Evolutionary conservation across 2,888 invertebrate genomes (phyloP).

Genomic region (Alentia gelatinosa): DNA sequence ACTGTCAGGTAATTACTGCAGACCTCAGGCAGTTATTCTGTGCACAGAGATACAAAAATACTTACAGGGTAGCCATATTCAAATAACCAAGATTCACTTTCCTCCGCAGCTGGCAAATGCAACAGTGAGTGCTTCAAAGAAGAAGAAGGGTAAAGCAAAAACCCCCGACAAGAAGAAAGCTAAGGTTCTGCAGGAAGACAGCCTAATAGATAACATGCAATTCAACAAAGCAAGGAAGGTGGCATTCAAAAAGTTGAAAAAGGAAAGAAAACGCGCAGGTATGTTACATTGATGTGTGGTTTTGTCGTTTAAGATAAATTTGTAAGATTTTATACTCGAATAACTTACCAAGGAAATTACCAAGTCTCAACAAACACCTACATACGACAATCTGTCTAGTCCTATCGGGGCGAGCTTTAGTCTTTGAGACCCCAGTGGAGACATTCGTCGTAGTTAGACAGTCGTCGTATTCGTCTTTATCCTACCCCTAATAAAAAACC

Average conservation of each 20-base stretch:
- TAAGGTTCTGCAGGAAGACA: constrained; percentile 8
- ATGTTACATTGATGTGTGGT: background rate
- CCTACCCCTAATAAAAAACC: too few relatives aligned
- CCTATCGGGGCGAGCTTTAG: background rate
- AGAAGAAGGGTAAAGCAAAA: constrained; percentile 15
- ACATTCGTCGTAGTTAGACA: background rate
- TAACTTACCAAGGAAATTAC: background rate
- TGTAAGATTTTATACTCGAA: background rate
- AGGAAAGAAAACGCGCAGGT: constrained; percentile 37
- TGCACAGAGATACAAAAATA: too few relatives aligned
- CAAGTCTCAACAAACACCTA: background rate
- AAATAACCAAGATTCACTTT: background rate
- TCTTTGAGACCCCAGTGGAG: background rate
- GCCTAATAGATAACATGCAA: background rate
- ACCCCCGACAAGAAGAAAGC: background rate
- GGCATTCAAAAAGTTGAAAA: constrained; percentile 34
- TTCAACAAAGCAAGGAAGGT: constrained; percentile 28
- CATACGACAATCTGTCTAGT: background rate
- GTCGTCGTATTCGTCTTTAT: too few relatives aligned
- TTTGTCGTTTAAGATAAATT: background rate
- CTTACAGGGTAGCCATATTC: too few relatives aligned
- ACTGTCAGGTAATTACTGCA: too few relatives aligned
- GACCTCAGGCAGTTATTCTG: too few relatives aligned
- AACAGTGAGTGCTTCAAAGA: background rate
- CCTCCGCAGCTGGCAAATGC: background rate